Percentiles rank a stretch among this genome's conserved stretches.
These are phyloP conservation scores for Nycticorax nycticorax DNA, from an alignment of 2,113 vertebrate species.

Conservation along the genomic window DNA sequence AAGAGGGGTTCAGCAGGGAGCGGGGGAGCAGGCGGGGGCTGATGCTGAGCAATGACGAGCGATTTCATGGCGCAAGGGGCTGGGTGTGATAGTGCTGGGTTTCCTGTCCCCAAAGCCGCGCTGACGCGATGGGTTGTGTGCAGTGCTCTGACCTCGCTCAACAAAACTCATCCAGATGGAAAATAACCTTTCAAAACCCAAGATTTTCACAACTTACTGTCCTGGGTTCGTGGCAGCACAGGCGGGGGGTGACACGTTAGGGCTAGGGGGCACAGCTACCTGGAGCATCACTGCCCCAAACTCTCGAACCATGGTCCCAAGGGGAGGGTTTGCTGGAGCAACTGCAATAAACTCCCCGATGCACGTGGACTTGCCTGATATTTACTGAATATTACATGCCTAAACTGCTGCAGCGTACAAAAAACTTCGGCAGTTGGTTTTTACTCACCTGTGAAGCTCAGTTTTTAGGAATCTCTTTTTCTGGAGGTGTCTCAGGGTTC, in stretches of 20 bases:
- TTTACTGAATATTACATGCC: background rate
- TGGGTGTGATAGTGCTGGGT: background rate
- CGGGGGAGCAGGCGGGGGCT: background rate
- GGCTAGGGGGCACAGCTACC: background rate
- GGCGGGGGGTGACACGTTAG: background rate
- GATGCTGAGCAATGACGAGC: background rate
- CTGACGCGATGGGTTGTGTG: background rate
- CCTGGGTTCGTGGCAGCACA: background rate
- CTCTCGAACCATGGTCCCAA: fast-evolving
- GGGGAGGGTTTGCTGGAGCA: background rate
- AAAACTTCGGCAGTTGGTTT: background rate
- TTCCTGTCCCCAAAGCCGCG: background rate
- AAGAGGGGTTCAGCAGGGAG: background rate
- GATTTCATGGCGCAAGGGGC: fast-evolving
- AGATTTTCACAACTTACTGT: background rate
- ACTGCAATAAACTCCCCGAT: background rate
- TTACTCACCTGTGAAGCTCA: background rate
- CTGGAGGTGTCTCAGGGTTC: background rate
- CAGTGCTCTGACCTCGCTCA: background rate
- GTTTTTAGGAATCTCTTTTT: background rate
- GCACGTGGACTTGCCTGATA: background rate
- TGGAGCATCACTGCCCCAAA: background rate
- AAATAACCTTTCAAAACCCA: background rate
- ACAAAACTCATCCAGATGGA: background rate
- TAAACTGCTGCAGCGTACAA: background rate